These are phyloP conservation scores for Hylomyscus alleni DNA, from an alignment of 2,797 vertebrate genomes.

Conservation along the genomic window DNA sequence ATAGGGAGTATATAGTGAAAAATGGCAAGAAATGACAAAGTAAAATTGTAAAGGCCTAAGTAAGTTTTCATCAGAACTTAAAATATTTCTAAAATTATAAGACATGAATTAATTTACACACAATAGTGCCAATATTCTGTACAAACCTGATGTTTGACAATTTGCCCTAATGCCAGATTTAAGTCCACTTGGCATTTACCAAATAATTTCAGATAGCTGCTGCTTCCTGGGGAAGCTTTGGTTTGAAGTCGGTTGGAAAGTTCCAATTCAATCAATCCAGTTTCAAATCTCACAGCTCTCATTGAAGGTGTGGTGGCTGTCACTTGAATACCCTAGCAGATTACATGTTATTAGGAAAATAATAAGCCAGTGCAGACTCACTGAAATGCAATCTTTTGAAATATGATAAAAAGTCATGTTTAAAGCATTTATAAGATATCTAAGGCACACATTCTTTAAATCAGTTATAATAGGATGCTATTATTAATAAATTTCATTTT, in stretches of 20 bases:
- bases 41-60: constrained; percentile 47
- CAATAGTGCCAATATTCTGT: background rate
- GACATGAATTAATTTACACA: background rate
- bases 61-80: constrained; percentile 21
- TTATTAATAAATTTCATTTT: constrained; percentile 41
- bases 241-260: constrained; percentile 99
- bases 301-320: constrained; percentile 99
- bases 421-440: background rate
- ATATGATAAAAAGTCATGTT: background rate
- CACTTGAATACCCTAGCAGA: constrained; percentile 96
- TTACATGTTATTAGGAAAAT: constrained; percentile 30
- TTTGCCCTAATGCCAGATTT: constrained; percentile 98
- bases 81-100: constrained; percentile 61
- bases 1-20: background rate
- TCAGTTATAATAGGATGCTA: background rate
- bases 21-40: background rate
- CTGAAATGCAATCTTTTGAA: constrained; percentile 21
- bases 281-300: constrained; percentile 98
- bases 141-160: constrained; percentile 98
- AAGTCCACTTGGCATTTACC: constrained; percentile 99
- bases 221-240: constrained; percentile 96
- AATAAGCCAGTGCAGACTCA: background rate
- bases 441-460: constrained; percentile 31
- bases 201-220: constrained; percentile 98
- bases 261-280: constrained; percentile 97